Conservation (phyloP, 64 coral and sea anemone genomes). For the Stylophora pistillata region DNA sequence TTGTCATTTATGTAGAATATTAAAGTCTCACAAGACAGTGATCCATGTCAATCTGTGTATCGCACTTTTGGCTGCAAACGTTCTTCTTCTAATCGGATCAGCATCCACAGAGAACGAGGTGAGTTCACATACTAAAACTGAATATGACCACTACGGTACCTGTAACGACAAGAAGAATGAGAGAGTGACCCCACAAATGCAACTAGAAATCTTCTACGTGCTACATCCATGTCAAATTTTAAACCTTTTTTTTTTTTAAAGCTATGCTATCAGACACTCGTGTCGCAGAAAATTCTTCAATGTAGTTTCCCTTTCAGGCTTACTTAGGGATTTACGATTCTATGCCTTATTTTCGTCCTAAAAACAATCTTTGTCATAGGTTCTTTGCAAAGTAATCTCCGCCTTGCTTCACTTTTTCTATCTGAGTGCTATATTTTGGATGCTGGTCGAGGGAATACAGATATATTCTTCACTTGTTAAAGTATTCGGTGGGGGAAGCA, state of each 20-base stretch:
- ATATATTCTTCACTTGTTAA: conserved; percentile 66
- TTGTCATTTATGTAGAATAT: conserved; percentile 11
- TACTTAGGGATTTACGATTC: too few relatives aligned
- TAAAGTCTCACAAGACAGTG: conserved; percentile 66
- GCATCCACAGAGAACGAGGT: conserved; percentile 38
- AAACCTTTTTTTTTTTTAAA: too few relatives aligned
- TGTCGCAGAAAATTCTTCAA: too few relatives aligned
- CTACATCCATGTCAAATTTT: too few relatives aligned
- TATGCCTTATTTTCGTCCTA: background rate
- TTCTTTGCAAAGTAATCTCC: conserved; percentile 38
- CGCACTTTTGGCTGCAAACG: conserved; percentile 52
- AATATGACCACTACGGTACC: background rate
- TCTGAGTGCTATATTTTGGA: conserved; percentile 61
- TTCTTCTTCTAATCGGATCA: conserved; percentile 41
- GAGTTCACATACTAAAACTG: background rate
- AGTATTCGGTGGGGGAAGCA: conserved; percentile 44
- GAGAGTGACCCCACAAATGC: too few relatives aligned
- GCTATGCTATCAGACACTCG: too few relatives aligned
- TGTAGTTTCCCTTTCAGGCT: too few relatives aligned
- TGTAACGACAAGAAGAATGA: background rate
- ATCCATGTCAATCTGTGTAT: conserved; percentile 69
- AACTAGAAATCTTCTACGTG: too few relatives aligned
- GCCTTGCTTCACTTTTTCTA: conserved; percentile 60
- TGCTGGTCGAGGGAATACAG: conserved; percentile 65
- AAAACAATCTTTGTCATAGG: background rate